Evolutionary conservation across 2,888 invertebrate genomes (phyloP), one percentile per base, ranked within the genome.

Genomic region (Stratiomys singularior): DNA sequence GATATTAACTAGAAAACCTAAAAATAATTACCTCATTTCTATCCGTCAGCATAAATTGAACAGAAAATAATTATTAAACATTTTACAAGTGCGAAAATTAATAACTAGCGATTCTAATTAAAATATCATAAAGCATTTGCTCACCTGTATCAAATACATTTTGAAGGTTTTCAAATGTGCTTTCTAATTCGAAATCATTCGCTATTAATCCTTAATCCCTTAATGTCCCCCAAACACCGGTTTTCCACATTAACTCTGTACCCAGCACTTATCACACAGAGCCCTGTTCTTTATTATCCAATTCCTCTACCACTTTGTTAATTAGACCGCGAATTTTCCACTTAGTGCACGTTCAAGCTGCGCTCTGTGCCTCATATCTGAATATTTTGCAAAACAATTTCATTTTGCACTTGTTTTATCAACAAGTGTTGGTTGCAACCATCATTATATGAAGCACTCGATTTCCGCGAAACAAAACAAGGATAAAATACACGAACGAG

Each of bases 101-200:
- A 3, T 9, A 3, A 5, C 37, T 37, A 37, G 37, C 37, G 5
- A 37, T 37, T 37, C 37, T 37, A 5, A 37, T 9, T 52, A 52
- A 5, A 52, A 4, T 9, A 13, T 13, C 4, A 52, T n/a, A n/a
- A 52, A 52, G 15, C 52, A n/a, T 18, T 15, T 52, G 18, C 56
- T 72, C 56, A 72, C 71, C 71, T 72, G 71, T n/a, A 72, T 72
- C 18, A 72, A 72, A 72, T 72, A 72, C 71, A 72, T 72, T 18
- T n/a, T 72, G 13, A 37, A 37, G 5, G 37, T 37, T 37, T 5
- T 5, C 37, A 5, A 30, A 13, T 63, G n/a, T 27, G 2, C 15
- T 13, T 9, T 4, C 15, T 5, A 52, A 13, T 13, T 52, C 18
- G n/a, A 9, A 3, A 13, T 9, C 52, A 4, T 9, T 9, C 3